Evolutionary conservation across 2,797 vertebrate species (phyloP), one percentile per base, ranked within the genome.

Genomic region (Sitta carolinensis): DNA sequence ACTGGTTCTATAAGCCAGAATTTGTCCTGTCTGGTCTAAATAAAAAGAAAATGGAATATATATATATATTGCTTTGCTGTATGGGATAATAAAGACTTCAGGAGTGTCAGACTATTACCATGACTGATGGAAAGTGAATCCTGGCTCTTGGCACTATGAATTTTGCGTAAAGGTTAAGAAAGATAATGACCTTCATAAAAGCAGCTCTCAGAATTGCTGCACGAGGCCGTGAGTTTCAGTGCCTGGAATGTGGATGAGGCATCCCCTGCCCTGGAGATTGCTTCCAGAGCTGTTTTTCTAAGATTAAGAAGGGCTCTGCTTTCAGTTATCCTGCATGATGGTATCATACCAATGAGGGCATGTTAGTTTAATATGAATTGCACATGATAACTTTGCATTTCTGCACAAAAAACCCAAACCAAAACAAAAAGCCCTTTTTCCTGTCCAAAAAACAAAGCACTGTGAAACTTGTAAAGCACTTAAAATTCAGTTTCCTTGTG

Each of bases 141-240:
- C 84, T 77, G 82, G 27, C 58, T 95, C 73, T 73, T 4, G 9
- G 69, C 1, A 1, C 70, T 66, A 73, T 93, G 87, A 90, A 95
- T 95, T 93, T 96, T 96, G 50, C 91, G 94, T 90, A 38, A 66
- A 89, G 90, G 87, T 93, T 94, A 94, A 95, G 68, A 80, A 89
- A 94, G 91, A 91, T 94, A 94, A 94, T 87, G 82, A 87, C 86
- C 80, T 74, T 90, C 20, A 34, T 90, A 80, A 95, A 94, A 95
- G 51, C 77, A 90, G 54, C 83, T 75, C 66, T 52, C 84, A 92
- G 83, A 90, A 73, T 20, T 27, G 4, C 63, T 87, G 74, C 91
- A 89, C 0, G 0, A 91, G 58, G 67, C 74, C 0, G 3, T 3
- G 48, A 55, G 27, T 66, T 79, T 89, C 75, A 80, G 73, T 90